These are phyloP conservation scores for Aradus depressus DNA, from an alignment of 2,888 invertebrate species.

Conservation along the genomic window DNA sequence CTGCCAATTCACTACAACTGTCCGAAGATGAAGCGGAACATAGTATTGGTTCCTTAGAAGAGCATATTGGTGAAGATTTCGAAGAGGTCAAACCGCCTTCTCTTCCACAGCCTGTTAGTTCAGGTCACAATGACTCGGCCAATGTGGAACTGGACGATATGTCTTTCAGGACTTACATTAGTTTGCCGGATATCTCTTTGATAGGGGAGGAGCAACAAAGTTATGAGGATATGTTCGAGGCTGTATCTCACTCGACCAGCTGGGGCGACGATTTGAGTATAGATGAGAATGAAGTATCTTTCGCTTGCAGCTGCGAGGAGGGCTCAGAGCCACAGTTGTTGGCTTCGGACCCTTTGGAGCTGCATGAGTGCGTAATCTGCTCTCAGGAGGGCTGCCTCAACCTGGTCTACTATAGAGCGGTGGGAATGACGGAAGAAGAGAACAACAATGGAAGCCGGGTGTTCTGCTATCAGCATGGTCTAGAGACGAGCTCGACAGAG, in stretches of 20 bases:
- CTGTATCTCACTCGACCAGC: background rate
- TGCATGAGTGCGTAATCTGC: too few relatives aligned
- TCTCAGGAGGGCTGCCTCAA: too few relatives aligned
- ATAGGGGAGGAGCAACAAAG: too few relatives aligned
- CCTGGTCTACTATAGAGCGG: too few relatives aligned
- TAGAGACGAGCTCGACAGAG: too few relatives aligned
- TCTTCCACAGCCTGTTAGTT: background rate
- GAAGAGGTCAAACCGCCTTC: background rate
- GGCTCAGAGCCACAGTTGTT: too few relatives aligned
- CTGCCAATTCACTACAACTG: constrained; percentile 8
- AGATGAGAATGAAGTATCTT: background rate
- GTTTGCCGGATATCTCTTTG: constrained; percentile 6
- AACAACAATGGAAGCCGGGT: too few relatives aligned
- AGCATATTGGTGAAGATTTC: constrained; percentile 12
- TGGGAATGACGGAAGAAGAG: too few relatives aligned
- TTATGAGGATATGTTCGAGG: background rate
- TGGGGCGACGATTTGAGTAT: background rate
- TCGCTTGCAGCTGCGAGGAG: too few relatives aligned
- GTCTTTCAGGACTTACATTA: constrained; percentile 7
- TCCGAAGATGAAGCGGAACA: constrained; percentile 1
- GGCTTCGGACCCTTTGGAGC: too few relatives aligned
- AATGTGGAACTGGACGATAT: constrained; percentile 4
- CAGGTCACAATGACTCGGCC: too few relatives aligned
- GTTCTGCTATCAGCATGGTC: too few relatives aligned
- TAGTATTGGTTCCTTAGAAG: constrained; percentile 8